A percentile compares a stretch with the other conserved stretches of the same genome.
Evolutionary conservation across 2,888 invertebrate genomes (phyloP).

Genomic region (Ephialtes manifestator): DNA sequence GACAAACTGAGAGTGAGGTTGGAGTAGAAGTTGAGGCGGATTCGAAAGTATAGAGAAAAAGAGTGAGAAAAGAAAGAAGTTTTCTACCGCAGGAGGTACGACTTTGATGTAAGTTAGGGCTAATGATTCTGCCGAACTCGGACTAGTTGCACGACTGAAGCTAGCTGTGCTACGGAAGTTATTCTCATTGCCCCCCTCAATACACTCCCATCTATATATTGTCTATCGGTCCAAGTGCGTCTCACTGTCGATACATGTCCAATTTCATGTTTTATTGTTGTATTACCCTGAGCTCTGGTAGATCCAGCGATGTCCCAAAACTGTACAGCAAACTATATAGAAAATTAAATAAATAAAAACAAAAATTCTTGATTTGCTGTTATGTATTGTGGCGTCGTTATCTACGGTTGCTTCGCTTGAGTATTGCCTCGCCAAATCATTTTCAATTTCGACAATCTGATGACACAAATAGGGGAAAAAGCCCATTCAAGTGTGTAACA

Average conservation of each 20-base stretch:
- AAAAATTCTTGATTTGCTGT: conserved; percentile 50
- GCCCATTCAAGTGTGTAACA: background rate
- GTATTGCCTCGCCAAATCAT: conserved; percentile 73
- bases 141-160: conserved; percentile 73
- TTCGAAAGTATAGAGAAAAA: conserved; percentile 63
- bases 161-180: conserved; percentile 71
- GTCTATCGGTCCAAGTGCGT: conserved; percentile 49
- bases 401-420: conserved; percentile 80
- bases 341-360: background rate
- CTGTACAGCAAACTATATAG: background rate
- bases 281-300: conserved; percentile 46
- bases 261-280: conserved; percentile 38
- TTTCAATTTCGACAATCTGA: conserved; percentile 73
- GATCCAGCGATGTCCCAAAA: conserved; percentile 47
- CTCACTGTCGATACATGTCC: conserved; percentile 28
- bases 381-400: conserved; percentile 73
- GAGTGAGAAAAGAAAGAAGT: conserved; percentile 76
- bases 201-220: conserved; percentile 47
- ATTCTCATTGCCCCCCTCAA: conserved; percentile 64
- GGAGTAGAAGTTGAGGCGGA: conserved; percentile 81
- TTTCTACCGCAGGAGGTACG: conserved; percentile 80
- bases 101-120: conserved; percentile 82
- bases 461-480: background rate
- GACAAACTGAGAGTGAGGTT: conserved; percentile 84
- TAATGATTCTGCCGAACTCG: conserved; percentile 73